Base-by-base conservation (phyloP, 2,113 vertebrate species). In the Acrocephalus arundinaceus region DNA sequence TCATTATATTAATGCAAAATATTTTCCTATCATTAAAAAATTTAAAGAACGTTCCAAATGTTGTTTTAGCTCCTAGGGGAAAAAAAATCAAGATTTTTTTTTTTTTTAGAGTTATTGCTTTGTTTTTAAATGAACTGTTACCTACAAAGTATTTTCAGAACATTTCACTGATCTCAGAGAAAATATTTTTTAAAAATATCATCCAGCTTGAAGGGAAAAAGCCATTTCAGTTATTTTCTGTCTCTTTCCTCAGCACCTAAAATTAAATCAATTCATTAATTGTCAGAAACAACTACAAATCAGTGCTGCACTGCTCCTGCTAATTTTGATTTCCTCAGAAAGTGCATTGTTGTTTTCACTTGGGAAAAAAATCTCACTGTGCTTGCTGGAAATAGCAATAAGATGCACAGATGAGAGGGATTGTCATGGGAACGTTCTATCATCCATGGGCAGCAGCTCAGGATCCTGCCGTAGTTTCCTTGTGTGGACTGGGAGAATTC, bases 401-500 rank as follows among this genome's bases (percentile, higher is more conserved):
- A 66, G 86, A 46, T 22, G 15, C 43, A 59, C 3, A 51, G 66
- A 46, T 28, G 28, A 51, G 33, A 49, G 45, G 33, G 67, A 91
- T 31, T 63, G 45, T 76, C 45, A 57, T n/a, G 45, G 59, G 63
- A 86, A 68, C 3, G 0, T 30, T 70, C 43, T 12, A 1, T 20
- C 43, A 14, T 59, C 59, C 35, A 25, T 68, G n/a, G 28, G 18
- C 46, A 59, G 28, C 54, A 52, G 61, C 48, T 75, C 35, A 3
- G 15, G 33, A 10, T n/a, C 48, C 61, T 51, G 33, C 45, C 51
- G 67, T 3, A 6, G 4, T n/a, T 51, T 30, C 30, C 27, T 59
- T 10, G 8, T 10, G 20, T n/a, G 28, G 28, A 27, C 9, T 37
- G 10, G 18, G 31, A 49, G 22, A 41, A 75, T 0, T 0, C 6